Base-by-base conservation (phyloP, 1,140 invertebrate genomes). In the Odontomachus brunneus region DNA sequence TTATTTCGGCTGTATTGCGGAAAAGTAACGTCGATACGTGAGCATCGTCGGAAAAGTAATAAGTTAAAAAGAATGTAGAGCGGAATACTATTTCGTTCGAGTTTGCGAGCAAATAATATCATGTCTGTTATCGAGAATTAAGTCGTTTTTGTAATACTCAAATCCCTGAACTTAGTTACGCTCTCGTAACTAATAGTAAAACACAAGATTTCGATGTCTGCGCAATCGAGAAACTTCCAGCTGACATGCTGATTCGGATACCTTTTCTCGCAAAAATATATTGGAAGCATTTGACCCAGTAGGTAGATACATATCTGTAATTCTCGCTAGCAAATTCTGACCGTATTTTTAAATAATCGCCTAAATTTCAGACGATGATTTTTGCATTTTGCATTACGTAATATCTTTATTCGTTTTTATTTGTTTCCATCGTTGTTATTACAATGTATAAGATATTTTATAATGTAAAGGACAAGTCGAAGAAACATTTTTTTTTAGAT, bases 181-280 rank as follows among this genome's bases (percentile, higher is more conserved):
- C 44, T 75, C 59, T n/a, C n/a, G 65, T 65, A 59, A 75, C 38
- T 59, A 65, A n/a, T 59, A 63, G 73, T 75, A 75, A 75, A 75
- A 63, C 73, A 65, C 59, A 75, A 75, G 73, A 75, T 75, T 75
- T 59, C 59, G 59, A 75, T 75, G 65, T 75, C 73, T 75, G 73
- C 26, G 73, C 73, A 75, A 75, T 75, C 65, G 73, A 75, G 73
- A 75, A 75, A 75, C 59, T 75, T 75, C 3, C 57, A 49, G 63
- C 38, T 24, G 62, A 29, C 72, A 57, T 62, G 22, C 73, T 51
- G 44, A 51, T 75, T 44, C 44, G 19, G 44, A 75, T 63, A 75
- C 9, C 26, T 65, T 65, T 17, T 33, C 63, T 65, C 73, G 22
- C 65, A 65, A 75, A 75, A 65, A 24, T 33, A 75, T 26, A 33